Conservation (phyloP, 2,888 invertebrate genomes). For the Vannuccia rotundouncinata region DNA sequence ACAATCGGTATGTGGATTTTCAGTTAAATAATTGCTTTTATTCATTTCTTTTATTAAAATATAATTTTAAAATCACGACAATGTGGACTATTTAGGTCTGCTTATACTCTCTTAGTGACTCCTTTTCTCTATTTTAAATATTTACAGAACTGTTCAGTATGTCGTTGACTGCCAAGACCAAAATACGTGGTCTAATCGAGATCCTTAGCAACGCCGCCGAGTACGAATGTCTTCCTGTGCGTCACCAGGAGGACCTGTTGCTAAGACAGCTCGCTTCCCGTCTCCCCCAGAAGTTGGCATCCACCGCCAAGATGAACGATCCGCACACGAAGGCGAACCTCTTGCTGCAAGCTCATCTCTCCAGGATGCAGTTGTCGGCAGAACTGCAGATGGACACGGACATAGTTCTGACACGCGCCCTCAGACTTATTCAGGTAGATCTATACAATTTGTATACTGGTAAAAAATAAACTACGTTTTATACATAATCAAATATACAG, state of each 20-base stretch:
- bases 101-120: too few relatives aligned
- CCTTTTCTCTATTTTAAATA: too few relatives aligned
- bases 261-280: constrained; percentile 61
- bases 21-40: background rate
- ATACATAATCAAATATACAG: too few relatives aligned
- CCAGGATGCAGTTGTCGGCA: constrained; percentile 83
- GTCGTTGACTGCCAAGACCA: constrained; percentile 91
- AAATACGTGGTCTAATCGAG: constrained; percentile 89
- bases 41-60: background rate
- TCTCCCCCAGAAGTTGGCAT: constrained; percentile 64
- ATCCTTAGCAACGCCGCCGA: constrained; percentile 96
- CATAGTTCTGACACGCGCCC: constrained; percentile 67
- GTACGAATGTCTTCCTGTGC: constrained; percentile 87
- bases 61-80: too few relatives aligned
- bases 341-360: constrained; percentile 86
- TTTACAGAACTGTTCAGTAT: constrained; percentile 91
- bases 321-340: constrained; percentile 91
- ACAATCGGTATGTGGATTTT: constrained; percentile 71
- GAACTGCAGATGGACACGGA: constrained; percentile 95
- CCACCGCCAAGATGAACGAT: constrained; percentile 77
- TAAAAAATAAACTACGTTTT: too few relatives aligned
- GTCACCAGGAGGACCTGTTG: constrained; percentile 78
- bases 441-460: too few relatives aligned
- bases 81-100: too few relatives aligned
- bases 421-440: constrained; percentile 40